Evolutionary conservation across 2,888 invertebrate species (phyloP), one percentile per base, ranked within the genome.

Genomic region (Himalopsyche tibetana): DNA sequence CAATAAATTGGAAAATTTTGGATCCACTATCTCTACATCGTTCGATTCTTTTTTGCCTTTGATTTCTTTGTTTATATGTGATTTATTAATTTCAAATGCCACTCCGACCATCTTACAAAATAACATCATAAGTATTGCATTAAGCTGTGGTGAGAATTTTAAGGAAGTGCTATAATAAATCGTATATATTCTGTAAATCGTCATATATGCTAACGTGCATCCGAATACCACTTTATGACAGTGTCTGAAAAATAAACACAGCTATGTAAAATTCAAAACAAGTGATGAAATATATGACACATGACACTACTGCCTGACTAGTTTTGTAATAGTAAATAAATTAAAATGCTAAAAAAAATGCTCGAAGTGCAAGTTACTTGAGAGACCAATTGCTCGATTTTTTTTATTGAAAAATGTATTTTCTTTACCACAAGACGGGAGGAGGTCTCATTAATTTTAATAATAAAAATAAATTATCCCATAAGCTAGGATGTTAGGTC

Each of bases 61-160:
- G 12, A 5, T 17, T 55, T 85, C 42, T 85, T 83, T 83, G 28
- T 0, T n/a, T 40, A 81, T 81, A 17, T 81, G 55, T 4, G 83
- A 40, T 19, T 80, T 42, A 38, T 87, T 55, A 19, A 83, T 81
- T 42, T 87, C 87, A 81, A 87, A 83, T 0, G 87, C 83, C 17
- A 87, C 38, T 17, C 87, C 87, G n/a, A 82, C 74, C n/a, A 85
- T 55, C 19, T 83, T 83, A 6, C 82, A 79, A 12, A 82, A 55
- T 5, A 63, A 40, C 82, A 84, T 51, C 80, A 83, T 83, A 12
- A 79, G 80, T 11, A 45, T 45, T 45, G 11, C 2, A 45, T 45
- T 45, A 45, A 9, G 8, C 8, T 5, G 8, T 9, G 1, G 8
- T 45, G 81, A n/a, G n/a, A 86, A 45, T 12, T 86, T 81, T 28